Conservation (phyloP, 1,140 invertebrate species). For the Camponotus vicinus region DNA sequence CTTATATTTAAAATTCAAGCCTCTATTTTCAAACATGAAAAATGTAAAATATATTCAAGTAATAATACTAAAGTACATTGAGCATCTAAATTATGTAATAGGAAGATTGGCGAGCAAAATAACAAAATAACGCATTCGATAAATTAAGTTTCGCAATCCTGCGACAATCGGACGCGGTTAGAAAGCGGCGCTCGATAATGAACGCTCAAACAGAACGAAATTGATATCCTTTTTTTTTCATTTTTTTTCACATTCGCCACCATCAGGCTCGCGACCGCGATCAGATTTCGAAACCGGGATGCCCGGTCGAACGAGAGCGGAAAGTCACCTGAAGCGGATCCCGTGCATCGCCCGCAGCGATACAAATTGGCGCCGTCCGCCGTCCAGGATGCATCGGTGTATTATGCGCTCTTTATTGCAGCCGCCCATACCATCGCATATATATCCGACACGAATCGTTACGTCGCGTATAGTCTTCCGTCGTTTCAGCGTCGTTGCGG, state of each 20-base stretch:
- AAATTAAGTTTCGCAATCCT: slow-evolving; percentile 20
- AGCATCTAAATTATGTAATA: too few relatives aligned
- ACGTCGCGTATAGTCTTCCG: slow-evolving; percentile 69
- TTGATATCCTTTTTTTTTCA: slow-evolving; percentile 5
- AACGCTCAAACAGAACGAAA: neutral
- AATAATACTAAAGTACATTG: too few relatives aligned
- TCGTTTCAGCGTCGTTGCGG: slow-evolving; percentile 67
- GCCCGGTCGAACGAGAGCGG: slow-evolving; percentile 35
- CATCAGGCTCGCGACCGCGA: neutral
- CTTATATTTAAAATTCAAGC: too few relatives aligned
- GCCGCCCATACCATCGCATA: slow-evolving; percentile 19
- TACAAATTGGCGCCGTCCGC: slow-evolving; percentile 54
- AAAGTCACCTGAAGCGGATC: slow-evolving; percentile 54
- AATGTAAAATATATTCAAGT: neutral
- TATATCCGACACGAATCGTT: slow-evolving; percentile 76
- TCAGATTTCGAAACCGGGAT: slow-evolving; percentile 23
- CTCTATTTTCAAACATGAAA: neutral
- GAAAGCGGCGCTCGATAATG: slow-evolving; percentile 32
- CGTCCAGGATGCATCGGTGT: slow-evolving; percentile 12
- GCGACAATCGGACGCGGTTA: slow-evolving; percentile 22
- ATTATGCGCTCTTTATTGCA: slow-evolving; percentile 68
- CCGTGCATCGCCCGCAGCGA: slow-evolving; percentile 28
- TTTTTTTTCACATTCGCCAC: neutral
- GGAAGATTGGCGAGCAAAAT: neutral
- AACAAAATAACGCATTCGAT: neutral